Evolutionary conservation across 92 coral and sea anemone species (phyloP).

Genomic region (Palythoa heliodiscus): DNA sequence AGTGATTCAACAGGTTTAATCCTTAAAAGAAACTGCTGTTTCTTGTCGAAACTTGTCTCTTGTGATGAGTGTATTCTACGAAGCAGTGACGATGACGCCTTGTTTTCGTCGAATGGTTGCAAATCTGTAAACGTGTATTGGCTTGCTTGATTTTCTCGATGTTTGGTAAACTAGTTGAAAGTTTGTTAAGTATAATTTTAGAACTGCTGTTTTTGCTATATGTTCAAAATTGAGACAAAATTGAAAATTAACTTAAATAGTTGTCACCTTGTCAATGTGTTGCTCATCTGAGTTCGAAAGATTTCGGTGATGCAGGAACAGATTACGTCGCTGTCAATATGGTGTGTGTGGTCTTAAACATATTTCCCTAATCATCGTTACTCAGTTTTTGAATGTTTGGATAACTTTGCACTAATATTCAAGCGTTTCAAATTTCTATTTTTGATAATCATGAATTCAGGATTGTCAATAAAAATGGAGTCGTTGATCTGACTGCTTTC

Average conservation of each 20-base stretch:
- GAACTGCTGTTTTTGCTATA: neutral
- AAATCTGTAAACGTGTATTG: conserved; percentile 17
- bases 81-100: neutral
- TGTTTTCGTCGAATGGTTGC: conserved; percentile 4
- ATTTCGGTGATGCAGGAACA: neutral
- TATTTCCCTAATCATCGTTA: neutral
- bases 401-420: neutral
- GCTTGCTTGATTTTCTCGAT: conserved; percentile 21
- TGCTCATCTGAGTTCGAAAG: neutral
- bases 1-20: neutral
- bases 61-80: neutral
- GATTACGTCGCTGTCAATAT: neutral
- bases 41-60: neutral
- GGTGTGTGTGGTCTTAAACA: neutral
- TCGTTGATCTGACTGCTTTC: neutral
- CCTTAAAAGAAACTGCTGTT: neutral
- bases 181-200: neutral
- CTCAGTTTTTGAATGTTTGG: neutral
- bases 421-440: neutral
- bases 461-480: neutral
- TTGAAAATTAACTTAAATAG: neutral
- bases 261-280: neutral
- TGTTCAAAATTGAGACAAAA: neutral
- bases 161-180: neutral
- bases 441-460: neutral